These are phyloP conservation scores for Ethmia dodecea DNA, from an alignment of 2,888 invertebrate species.

Conservation along the genomic window DNA sequence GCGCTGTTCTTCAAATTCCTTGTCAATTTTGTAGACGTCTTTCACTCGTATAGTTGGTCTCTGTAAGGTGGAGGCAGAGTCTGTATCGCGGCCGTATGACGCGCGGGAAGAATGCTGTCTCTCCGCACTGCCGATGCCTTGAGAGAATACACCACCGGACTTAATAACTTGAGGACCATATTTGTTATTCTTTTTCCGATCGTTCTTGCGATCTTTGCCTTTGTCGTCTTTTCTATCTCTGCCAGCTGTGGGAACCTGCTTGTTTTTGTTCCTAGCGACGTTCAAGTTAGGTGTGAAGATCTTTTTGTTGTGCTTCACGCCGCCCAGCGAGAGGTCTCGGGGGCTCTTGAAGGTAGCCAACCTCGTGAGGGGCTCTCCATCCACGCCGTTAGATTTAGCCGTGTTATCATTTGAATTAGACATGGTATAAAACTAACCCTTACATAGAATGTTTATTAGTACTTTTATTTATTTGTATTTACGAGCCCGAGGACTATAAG, in stretches of 20 bases:
- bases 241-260: slow-evolving; percentile 45
- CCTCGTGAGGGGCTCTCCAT: slow-evolving; percentile 51
- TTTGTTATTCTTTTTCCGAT: slow-evolving; percentile 42
- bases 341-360: slow-evolving; percentile 74
- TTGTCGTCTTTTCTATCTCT: slow-evolving; percentile 47
- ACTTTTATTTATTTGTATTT: no score
- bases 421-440: no score
- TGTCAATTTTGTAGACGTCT: slow-evolving; percentile 66
- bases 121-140: slow-evolving; percentile 41
- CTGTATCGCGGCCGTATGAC: neutral
- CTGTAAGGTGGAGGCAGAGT: neutral
- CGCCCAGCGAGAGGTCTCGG: slow-evolving; percentile 77
- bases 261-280: slow-evolving; percentile 78
- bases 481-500: no score
- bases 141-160: slow-evolving; percentile 67
- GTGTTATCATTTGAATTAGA: slow-evolving; percentile 45
- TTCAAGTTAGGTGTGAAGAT: slow-evolving; percentile 79
- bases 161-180: slow-evolving; percentile 61
- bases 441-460: no score
- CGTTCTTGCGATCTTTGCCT: slow-evolving; percentile 44
- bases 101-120: neutral
- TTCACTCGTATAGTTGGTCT: slow-evolving; percentile 28
- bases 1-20: slow-evolving; percentile 62
- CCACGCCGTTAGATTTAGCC: slow-evolving; percentile 42
- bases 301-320: slow-evolving; percentile 70